Percentiles rank a stretch among this genome's conserved stretches.
Conservation (phyloP, 2,113 vertebrate genomes). For the Microtus ochrogaster region DNA sequence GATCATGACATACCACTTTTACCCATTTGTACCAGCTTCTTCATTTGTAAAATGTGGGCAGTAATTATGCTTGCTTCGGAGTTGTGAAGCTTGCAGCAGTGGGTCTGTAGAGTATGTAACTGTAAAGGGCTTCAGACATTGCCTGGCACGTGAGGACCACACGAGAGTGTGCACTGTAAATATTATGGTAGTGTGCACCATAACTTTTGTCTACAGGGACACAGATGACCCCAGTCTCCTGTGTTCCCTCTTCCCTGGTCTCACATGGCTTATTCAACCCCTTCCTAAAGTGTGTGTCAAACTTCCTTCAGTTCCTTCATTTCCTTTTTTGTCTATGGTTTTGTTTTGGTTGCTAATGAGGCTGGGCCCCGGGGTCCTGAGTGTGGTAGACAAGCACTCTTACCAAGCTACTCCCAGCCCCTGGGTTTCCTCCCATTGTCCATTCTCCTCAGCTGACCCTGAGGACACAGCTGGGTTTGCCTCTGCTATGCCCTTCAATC, state of each 20-base stretch:
- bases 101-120: not conserved
- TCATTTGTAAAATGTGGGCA: constrained; percentile 33
- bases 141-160: not conserved
- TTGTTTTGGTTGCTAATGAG: not conserved
- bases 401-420: not conserved
- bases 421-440: constrained; percentile 28
- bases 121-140: not conserved
- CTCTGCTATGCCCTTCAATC: not conserved
- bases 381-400: not conserved
- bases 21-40: constrained; percentile 38
- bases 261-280: not conserved
- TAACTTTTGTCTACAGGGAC: not conserved
- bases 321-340: not conserved
- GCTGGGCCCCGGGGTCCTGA: not conserved
- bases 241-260: not conserved
- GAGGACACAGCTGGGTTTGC: not conserved
- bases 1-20: not conserved
- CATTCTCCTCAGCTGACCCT: constrained; percentile 14
- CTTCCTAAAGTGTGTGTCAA: not conserved
- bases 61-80: not conserved
- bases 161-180: not conserved
- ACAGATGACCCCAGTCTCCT: not conserved
- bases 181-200: no score
- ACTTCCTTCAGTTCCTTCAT: not conserved
- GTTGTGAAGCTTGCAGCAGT: not conserved